Conservation (phyloP, 2,888 invertebrate species). For the Selenia dentaria region DNA sequence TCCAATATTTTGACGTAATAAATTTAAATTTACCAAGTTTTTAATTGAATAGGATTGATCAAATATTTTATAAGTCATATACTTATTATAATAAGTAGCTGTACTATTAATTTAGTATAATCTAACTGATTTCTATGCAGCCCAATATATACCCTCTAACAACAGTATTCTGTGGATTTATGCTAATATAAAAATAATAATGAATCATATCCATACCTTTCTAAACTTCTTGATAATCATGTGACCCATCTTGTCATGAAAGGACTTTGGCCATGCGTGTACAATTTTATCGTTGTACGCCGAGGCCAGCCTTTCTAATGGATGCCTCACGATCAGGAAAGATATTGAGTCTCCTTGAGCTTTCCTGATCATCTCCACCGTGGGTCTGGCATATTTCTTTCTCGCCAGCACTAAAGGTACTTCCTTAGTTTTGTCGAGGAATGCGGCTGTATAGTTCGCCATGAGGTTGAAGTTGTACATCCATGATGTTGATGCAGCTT, state of each 20-base stretch:
- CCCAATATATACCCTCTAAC: too few species aligned
- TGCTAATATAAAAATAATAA: too few species aligned
- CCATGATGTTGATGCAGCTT: slow-evolving; percentile 96
- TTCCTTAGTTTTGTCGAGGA: slow-evolving; percentile 90
- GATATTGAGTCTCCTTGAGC: slow-evolving; percentile 91
- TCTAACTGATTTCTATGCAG: too few species aligned
- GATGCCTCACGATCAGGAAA: slow-evolving; percentile 93
- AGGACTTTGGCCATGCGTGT: slow-evolving; percentile 92
- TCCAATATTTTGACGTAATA: too few species aligned
- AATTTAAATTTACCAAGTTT: too few species aligned
- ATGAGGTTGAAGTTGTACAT: slow-evolving; percentile 95
- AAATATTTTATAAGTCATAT: too few species aligned
- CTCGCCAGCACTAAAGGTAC: slow-evolving; percentile 92
- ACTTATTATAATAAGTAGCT: too few species aligned
- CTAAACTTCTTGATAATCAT: slow-evolving; percentile 91
- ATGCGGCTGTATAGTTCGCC: slow-evolving; percentile 92
- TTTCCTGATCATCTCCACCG: slow-evolving; percentile 88
- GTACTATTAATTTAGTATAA: too few species aligned
- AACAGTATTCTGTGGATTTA: too few species aligned
- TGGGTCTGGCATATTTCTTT: slow-evolving; percentile 91
- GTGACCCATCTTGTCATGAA: slow-evolving; percentile 91
- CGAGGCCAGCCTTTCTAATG: slow-evolving; percentile 90
- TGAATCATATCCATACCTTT: too few species aligned
- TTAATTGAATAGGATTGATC: too few species aligned
- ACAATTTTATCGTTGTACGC: slow-evolving; percentile 94